phyloP scores from a whole-genome alignment of 2,888 invertebrate species.

The Acrobasis suavella region DNA sequence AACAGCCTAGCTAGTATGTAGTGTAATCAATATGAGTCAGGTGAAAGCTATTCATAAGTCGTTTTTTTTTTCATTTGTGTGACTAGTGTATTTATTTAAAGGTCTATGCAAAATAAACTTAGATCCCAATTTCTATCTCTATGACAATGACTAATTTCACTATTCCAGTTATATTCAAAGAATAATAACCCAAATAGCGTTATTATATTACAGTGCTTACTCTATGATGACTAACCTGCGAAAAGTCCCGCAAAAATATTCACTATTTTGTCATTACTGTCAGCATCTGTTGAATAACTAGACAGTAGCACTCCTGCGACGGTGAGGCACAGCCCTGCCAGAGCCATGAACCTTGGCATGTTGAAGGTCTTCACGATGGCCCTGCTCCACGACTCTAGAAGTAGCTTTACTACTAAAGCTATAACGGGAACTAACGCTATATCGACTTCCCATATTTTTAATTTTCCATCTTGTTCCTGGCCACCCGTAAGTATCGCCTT shows the following conservation, averaged over 20 bases:
- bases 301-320: constrained; percentile 82
- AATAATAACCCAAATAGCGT: too few relatives aligned
- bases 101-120: constrained; percentile 26
- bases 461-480: constrained; percentile 59
- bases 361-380: constrained; percentile 80
- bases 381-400: constrained; percentile 83
- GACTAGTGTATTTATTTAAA: background rate
- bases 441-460: constrained; percentile 82
- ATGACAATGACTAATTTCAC: too few relatives aligned
- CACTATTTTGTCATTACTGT: constrained; percentile 71
- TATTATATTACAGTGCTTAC: too few relatives aligned
- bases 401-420: constrained; percentile 79
- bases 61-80: background rate
- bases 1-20: too few relatives aligned
- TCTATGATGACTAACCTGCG: constrained; percentile 70
- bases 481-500: constrained; percentile 76
- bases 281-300: constrained; percentile 71
- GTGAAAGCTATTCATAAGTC: too few relatives aligned
- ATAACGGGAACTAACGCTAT: constrained; percentile 84
- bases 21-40: too few relatives aligned
- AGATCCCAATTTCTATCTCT: too few relatives aligned
- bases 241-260: constrained; percentile 78
- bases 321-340: constrained; percentile 81
- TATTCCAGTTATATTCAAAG: too few relatives aligned
- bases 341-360: constrained; percentile 82